Base-by-base conservation (phyloP, 2,113 vertebrate species). In the Nesoenas mayeri region DNA sequence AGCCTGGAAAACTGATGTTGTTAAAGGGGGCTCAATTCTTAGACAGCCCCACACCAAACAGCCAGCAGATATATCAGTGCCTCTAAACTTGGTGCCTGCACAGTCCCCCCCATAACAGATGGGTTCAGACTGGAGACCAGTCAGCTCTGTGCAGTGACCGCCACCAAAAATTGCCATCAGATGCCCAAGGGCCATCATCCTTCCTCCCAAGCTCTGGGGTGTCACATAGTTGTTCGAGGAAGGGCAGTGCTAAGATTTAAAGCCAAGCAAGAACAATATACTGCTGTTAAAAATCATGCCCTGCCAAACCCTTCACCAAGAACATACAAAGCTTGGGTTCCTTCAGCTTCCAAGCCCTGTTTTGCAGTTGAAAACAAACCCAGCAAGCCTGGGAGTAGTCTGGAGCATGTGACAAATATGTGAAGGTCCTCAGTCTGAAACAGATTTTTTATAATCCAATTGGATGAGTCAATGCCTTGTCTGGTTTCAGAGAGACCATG, bases 241-340 rank as follows among this genome's bases (percentile, higher is more conserved):
- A 71, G 28, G n/a, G 58, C 64, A 83, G 26, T 25, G 48, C 36
- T 73, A 73, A 53, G 40, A 80, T 85, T 79, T 79, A 70, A 89
- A 94, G 50, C 44, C 58, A 94, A 82, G 18, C 11, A 92, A 88
- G 85, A 93, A 19, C 42, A 66, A 64, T 53, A 40, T 40, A 38
- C 31, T 74, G 31, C 64, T 92, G 75, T 70, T 60, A 88, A 11
- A 86, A 93, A 74, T 71, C 29, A 38, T 26, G 28, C 28, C 51
- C 51, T 78, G 51, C 34, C 83, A 54, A 58, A 25, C 19, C 34
- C 60, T 91, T 74, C 32, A 70, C 34, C 72, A 56, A 58, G 64
- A 84, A 25, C 19, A 25, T 15, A 32, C 6, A 86, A 91, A 94
- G 15, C n/a, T 56, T 74, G 57, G 20, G 34, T 83, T 84, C 47